Base-by-base conservation (phyloP, 2,113 vertebrate genomes). In the Semnornis frantzii region DNA sequence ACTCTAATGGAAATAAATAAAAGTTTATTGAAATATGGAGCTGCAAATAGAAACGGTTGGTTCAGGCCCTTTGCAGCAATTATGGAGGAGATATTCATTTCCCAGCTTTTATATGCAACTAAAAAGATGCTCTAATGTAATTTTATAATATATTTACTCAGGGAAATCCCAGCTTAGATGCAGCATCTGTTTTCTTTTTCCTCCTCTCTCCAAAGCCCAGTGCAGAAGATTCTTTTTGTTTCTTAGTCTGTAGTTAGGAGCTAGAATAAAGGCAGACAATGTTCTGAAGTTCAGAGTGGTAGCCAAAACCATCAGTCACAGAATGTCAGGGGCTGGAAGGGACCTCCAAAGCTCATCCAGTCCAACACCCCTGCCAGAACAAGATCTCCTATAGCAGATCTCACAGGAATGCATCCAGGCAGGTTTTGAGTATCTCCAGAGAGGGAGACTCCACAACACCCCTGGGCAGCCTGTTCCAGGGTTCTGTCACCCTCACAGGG, bases 11-110 rank as follows among this genome's bases (percentile, higher is more conserved):
- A 97, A 97, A 97, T 97, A 96, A 97, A 97, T 97, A 97, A 97
- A 97, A 94, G 89, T 97, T 96, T 97, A 97, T 95, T 97, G 96
- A 98, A 97, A 97, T 96, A 96, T 68, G 89, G 94, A 97, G 96
- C 92, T 88, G 80, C 95, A 97, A 94, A 97, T 97, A 79, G 87
- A 91, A 97, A 97, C 85, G 90, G 64, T 73, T 97, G 85, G 14
- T 96, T 95, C 44, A 87, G 79, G 65, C 94, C 89, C 94, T 95
- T 94, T 93, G 89, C 85, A 90, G 92, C 91, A 97, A 96, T 97
- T 97, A 96, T 33, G 58, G 46, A 94, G 92, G 88, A 96, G 71
- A 77, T 57, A 94, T 93, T 97, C 34, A 95, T 97, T 97, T 93
- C 57, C 91, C 91, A 97, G 91, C 70, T 95, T 97, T 97, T 96